These are phyloP conservation scores for Drosophila saltans DNA, from an alignment of 1,140 invertebrate species.

Conservation along the genomic window DNA sequence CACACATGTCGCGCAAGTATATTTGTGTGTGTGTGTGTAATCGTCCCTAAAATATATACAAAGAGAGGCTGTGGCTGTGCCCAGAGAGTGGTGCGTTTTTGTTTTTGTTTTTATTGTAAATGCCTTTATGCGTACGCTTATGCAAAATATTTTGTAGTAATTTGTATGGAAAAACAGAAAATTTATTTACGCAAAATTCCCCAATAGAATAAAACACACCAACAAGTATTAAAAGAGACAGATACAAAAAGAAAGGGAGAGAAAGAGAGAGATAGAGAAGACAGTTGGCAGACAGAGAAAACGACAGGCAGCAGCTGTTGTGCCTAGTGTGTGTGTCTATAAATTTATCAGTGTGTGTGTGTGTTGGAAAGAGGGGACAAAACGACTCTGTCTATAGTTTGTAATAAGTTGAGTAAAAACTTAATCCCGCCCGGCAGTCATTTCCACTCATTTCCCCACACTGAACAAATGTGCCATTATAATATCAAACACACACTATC, in stretches of 20 bases:
- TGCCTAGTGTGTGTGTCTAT: constrained; percentile 30
- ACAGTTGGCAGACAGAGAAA: background rate
- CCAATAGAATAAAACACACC: constrained; percentile 23
- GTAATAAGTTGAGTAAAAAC: constrained; percentile 75
- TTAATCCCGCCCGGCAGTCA: constrained; percentile 59
- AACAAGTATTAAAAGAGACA: constrained; percentile 1
- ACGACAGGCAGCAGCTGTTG: constrained; percentile 51
- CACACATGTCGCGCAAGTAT: constrained; percentile 19
- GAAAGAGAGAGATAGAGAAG: background rate
- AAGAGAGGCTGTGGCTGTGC: background rate
- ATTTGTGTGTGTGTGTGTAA: constrained; percentile 66
- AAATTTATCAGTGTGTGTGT: background rate
- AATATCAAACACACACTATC: constrained; percentile 35
- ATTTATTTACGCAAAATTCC: constrained; percentile 70
- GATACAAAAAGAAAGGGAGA: background rate
- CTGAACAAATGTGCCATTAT: constrained; percentile 53
- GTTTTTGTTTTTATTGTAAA: constrained; percentile 75
- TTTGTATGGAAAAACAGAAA: constrained; percentile 64
- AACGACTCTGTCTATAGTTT: constrained; percentile 55
- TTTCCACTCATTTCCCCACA: background rate
- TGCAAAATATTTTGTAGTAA: constrained; percentile 80
- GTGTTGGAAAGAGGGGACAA: constrained; percentile 1
- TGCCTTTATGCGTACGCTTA: constrained; percentile 65
- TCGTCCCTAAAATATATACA: constrained; percentile 52
- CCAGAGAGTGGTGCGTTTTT: constrained; percentile 19